Conservation (phyloP, 2,797 vertebrate genomes). For the Typhlichthys eigenmanni region DNA sequence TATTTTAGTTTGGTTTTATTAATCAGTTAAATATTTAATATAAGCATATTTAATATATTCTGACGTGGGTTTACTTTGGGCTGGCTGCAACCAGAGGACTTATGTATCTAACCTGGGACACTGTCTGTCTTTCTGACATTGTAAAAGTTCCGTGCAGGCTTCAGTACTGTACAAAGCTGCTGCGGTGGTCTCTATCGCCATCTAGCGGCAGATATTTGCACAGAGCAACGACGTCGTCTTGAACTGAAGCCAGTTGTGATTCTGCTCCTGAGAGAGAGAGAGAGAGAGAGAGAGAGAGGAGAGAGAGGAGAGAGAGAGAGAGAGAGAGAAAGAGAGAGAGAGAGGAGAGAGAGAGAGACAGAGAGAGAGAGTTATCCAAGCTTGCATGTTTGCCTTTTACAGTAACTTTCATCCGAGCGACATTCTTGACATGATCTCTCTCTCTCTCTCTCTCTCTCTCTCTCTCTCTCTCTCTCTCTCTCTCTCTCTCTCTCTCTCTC, state of each 20-base stretch:
- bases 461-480: no score
- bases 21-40: not conserved
- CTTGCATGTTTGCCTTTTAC: no score
- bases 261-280: conserved; percentile 68
- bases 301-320: conserved; percentile 56
- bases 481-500: no score
- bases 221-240: conserved; percentile 78
- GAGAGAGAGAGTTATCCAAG: conserved; percentile 30
- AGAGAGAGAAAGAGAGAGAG: conserved; percentile 43
- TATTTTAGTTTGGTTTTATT: conserved; percentile 6
- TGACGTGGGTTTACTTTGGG: not conserved
- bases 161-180: conserved; percentile 42
- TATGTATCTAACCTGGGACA: not conserved
- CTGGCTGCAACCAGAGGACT: not conserved
- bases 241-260: conserved; percentile 76
- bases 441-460: no score
- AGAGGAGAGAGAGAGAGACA: conserved; percentile 39
- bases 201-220: conserved; percentile 84
- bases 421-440: no score
- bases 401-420: no score
- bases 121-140: not conserved
- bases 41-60: no score
- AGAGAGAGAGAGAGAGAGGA: conserved; percentile 43
- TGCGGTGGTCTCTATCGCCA: conserved; percentile 74
- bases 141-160: conserved; percentile 49